These are phyloP conservation scores for Xenopus borealis DNA, from an alignment of 2,113 vertebrate genomes.

Conservation along the genomic window DNA sequence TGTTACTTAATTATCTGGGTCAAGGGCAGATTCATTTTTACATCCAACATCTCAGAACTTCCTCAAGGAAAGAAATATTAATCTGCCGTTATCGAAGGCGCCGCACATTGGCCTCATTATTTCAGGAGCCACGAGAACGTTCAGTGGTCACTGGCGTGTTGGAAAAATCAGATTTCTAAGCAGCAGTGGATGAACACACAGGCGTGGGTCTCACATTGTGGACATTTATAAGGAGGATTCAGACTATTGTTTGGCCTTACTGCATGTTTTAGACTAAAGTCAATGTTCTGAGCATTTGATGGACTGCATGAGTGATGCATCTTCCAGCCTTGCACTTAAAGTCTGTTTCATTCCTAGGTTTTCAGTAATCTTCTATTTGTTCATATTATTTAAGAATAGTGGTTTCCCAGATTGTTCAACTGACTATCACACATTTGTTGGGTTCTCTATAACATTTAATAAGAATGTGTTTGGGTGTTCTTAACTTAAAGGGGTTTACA, in stretches of 20 bases:
- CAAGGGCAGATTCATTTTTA: background rate
- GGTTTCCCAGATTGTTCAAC: too few relatives aligned
- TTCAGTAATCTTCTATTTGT: too few relatives aligned
- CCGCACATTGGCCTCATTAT: background rate
- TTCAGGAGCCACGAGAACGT: background rate
- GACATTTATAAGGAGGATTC: background rate
- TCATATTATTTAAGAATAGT: too few relatives aligned
- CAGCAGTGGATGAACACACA: too few relatives aligned
- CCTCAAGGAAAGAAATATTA: background rate
- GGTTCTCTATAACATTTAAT: too few relatives aligned
- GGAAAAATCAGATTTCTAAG: too few relatives aligned
- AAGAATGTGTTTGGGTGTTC: too few relatives aligned
- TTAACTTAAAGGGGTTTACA: too few relatives aligned
- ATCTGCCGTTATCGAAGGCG: background rate
- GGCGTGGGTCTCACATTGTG: background rate
- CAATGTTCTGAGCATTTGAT: conserved; percentile 2
- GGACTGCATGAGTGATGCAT: conserved; percentile 8
- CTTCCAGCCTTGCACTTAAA: too few relatives aligned
- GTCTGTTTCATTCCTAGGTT: too few relatives aligned
- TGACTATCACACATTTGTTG: too few relatives aligned
- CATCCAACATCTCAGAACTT: background rate
- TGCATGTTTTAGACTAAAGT: conserved; percentile 18
- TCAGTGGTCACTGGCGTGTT: too few relatives aligned
- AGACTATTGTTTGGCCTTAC: conserved; percentile 1
- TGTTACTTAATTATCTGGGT: conserved; percentile 11